These are phyloP conservation scores for Brachirus orientalis DNA, from an alignment of 2,113 vertebrate species.

Conservation along the genomic window DNA sequence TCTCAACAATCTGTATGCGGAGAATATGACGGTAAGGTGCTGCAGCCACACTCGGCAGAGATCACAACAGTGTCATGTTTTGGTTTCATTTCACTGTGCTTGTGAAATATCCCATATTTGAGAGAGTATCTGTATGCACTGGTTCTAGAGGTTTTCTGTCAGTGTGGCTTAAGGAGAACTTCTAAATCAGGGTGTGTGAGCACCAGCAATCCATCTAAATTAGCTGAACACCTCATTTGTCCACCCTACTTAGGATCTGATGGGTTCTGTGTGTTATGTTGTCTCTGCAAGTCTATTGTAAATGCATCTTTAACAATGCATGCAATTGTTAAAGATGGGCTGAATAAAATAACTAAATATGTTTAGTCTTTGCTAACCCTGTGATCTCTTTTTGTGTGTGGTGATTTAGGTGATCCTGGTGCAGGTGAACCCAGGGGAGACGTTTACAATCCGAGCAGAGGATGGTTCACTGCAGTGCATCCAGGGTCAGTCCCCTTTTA, in stretches of 20 bases:
- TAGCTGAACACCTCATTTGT: slow-evolving; percentile 47
- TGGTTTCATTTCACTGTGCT: neutral
- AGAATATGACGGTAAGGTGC: slow-evolving; percentile 74
- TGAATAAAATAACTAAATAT: no score
- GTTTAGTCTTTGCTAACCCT: neutral
- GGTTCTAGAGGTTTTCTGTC: slow-evolving; percentile 21
- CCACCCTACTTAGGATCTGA: slow-evolving; percentile 23
- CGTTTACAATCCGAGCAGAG: slow-evolving; percentile 95
- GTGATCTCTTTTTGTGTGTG: slow-evolving; percentile 4
- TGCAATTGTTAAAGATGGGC: neutral
- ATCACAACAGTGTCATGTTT: slow-evolving; percentile 4
- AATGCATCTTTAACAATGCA: slow-evolving; percentile 6
- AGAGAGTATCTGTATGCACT: slow-evolving; percentile 9
- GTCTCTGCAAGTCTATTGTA: slow-evolving; percentile 22
- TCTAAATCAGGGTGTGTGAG: slow-evolving; percentile 19
- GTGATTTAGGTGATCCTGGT: slow-evolving; percentile 92
- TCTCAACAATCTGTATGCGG: slow-evolving; percentile 73
- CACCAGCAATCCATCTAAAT: slow-evolving; percentile 23
- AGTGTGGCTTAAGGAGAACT: slow-evolving; percentile 15
- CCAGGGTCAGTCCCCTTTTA: slow-evolving; percentile 87
- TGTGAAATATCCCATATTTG: no score
- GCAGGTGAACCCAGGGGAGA: slow-evolving; percentile 98
- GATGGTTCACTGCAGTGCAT: slow-evolving; percentile 97
- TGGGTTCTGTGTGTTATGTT: slow-evolving; percentile 47
- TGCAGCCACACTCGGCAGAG: slow-evolving; percentile 22